Percentiles rank a stretch among this genome's conserved stretches.
Evolutionary conservation across 92 coral and sea anemone species (phyloP).

Genomic region (Blastomussa wellsi): DNA sequence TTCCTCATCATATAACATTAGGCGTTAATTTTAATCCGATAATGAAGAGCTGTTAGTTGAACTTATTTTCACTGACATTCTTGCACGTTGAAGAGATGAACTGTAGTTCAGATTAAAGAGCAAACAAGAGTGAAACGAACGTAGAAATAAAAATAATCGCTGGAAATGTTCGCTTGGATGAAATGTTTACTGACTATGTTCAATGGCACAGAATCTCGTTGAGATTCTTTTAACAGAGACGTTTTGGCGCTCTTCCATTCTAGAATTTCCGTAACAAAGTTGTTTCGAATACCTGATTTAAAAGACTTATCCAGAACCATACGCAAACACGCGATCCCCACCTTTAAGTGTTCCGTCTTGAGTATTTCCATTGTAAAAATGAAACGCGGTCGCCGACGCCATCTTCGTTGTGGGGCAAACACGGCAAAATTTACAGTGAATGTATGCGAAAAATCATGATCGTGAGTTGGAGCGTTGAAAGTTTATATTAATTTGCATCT

Average conservation of each 20-base stretch:
- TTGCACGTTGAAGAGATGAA: not conserved
- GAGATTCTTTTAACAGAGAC: not conserved
- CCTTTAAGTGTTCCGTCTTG: too few relatives aligned
- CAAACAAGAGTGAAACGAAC: not conserved
- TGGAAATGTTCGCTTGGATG: not conserved
- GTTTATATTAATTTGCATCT: too few relatives aligned
- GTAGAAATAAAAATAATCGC: too few relatives aligned
- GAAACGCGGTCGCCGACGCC: too few relatives aligned
- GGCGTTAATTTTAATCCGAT: not conserved
- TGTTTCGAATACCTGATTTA: too few relatives aligned
- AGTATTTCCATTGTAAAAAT: too few relatives aligned
- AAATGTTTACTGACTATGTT: not conserved
- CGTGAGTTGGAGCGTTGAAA: too few relatives aligned
- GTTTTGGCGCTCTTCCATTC: not conserved
- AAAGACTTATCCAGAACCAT: too few relatives aligned
- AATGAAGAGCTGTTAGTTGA: not conserved
- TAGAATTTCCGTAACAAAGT: not conserved
- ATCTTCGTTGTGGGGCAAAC: too few relatives aligned
- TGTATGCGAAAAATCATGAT: too few relatives aligned
- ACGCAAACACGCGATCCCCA: too few relatives aligned
- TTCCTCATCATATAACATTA: not conserved
- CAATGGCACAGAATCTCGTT: not conserved
- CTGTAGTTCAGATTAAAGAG: not conserved
- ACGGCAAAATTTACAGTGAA: too few relatives aligned
- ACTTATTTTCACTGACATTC: not conserved